Conservation (phyloP, 2,888 invertebrate species). For the Holacanthella duospinosa region DNA sequence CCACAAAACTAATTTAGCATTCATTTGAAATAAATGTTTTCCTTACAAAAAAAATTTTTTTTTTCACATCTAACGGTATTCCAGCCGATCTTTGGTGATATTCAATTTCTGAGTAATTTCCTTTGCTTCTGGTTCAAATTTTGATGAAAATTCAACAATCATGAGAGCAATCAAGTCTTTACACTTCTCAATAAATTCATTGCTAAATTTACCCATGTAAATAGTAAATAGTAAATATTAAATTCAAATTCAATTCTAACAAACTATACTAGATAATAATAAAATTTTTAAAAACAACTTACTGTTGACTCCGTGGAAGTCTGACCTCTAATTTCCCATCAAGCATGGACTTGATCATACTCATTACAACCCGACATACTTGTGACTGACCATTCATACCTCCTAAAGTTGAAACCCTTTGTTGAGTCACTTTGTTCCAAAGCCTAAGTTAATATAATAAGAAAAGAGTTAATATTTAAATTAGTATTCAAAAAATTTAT, state of each 20-base stretch:
- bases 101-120: slow-evolving; percentile 22
- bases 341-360: slow-evolving; percentile 24
- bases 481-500: too few relatives aligned
- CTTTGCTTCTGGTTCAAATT: slow-evolving; percentile 28
- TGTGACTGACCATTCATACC: slow-evolving; percentile 23
- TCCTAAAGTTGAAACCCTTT: slow-evolving; percentile 17
- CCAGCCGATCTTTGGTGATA: slow-evolving; percentile 25
- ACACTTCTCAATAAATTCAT: slow-evolving; percentile 34
- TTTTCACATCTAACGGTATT: too few relatives aligned
- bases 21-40: too few relatives aligned
- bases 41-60: too few relatives aligned
- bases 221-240: neutral
- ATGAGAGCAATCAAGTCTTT: slow-evolving; percentile 32
- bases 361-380: slow-evolving; percentile 31
- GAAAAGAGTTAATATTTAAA: too few relatives aligned
- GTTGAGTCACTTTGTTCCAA: slow-evolving; percentile 27
- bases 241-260: neutral
- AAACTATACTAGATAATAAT: neutral
- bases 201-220: slow-evolving; percentile 13
- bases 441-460: slow-evolving; percentile 16
- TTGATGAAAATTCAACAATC: slow-evolving; percentile 35
- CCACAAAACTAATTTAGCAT: too few relatives aligned
- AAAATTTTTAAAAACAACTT: neutral
- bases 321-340: slow-evolving; percentile 25
- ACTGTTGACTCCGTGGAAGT: slow-evolving; percentile 16